phyloP scores from a whole-genome alignment of 2,888 invertebrate genomes.

The Acanthopleura granulata region DNA sequence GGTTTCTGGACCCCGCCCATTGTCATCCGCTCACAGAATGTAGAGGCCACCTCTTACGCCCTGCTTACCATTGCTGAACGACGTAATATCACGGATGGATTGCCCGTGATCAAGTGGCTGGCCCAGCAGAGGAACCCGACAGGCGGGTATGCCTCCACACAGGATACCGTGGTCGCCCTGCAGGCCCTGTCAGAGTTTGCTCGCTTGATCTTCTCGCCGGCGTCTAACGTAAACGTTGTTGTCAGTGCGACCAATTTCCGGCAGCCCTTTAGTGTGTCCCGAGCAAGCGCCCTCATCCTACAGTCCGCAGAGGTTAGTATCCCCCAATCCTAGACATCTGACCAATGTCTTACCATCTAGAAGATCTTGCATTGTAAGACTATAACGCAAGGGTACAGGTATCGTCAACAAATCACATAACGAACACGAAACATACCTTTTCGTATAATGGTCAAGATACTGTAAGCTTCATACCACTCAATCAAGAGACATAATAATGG shows the following conservation, averaged over 20 bases:
- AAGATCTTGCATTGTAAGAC: too few species aligned
- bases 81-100: conserved; percentile 46
- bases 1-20: conserved; percentile 45
- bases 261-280: conserved; percentile 50
- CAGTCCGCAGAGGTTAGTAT: conserved; percentile 61
- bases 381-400: too few species aligned
- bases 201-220: conserved; percentile 46
- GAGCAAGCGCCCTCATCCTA: conserved; percentile 62
- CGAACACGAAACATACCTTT: too few species aligned
- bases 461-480: too few species aligned
- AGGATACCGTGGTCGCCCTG: conserved; percentile 70
- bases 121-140: conserved; percentile 60
- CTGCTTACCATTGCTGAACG: conserved; percentile 55
- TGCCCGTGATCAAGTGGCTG: conserved; percentile 66
- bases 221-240: conserved; percentile 47
- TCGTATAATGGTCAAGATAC: too few species aligned
- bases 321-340: not conserved
- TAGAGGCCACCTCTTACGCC: conserved; percentile 68
- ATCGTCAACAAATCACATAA: too few species aligned
- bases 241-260: conserved; percentile 39
- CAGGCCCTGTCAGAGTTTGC: conserved; percentile 68
- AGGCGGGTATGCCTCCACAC: conserved; percentile 68
- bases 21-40: conserved; percentile 53
- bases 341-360: too few species aligned
- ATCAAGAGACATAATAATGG: too few species aligned